Conservation (phyloP, 2,888 invertebrate genomes). For the Lapara coniferarum region DNA sequence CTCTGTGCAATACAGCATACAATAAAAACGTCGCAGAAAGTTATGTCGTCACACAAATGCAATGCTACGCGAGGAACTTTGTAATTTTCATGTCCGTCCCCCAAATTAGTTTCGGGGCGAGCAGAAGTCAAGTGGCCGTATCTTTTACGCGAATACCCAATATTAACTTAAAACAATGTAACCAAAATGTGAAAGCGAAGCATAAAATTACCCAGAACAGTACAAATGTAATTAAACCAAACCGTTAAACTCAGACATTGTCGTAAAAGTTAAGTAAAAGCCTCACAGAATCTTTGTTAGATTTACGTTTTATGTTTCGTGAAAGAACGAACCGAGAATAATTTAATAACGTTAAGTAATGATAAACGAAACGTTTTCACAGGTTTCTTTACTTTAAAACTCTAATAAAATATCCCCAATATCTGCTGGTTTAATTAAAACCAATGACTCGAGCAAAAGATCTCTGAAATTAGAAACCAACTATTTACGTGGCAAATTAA, state of each 20-base stretch:
- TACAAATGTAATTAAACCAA: slow-evolving; percentile 71
- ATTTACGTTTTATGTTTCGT: slow-evolving; percentile 59
- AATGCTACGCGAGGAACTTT: slow-evolving; percentile 43
- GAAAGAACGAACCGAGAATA: slow-evolving; percentile 55
- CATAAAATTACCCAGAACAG: slow-evolving; percentile 65
- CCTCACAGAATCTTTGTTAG: slow-evolving; percentile 65
- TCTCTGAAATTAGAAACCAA: slow-evolving; percentile 14
- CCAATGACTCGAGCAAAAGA: slow-evolving; percentile 15
- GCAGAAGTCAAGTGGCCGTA: slow-evolving; percentile 59
- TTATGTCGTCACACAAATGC: slow-evolving; percentile 21
- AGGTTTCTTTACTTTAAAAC: slow-evolving; percentile 38
- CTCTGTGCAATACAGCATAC: background rate
- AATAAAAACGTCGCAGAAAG: slow-evolving; percentile 26
- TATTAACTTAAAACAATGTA: slow-evolving; percentile 75
- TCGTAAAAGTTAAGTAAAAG: slow-evolving; percentile 70
- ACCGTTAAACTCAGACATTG: slow-evolving; percentile 67
- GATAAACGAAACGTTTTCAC: slow-evolving; percentile 47
- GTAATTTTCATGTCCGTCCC: slow-evolving; percentile 58
- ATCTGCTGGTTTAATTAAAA: slow-evolving; percentile 25
- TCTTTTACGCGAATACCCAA: slow-evolving; percentile 66
- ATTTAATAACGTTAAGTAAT: slow-evolving; percentile 54
- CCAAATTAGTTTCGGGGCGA: slow-evolving; percentile 61
- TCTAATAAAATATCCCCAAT: slow-evolving; percentile 31
- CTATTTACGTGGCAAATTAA: slow-evolving; percentile 11
- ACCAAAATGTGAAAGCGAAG: slow-evolving; percentile 64